phyloP scores from a whole-genome alignment of 2,888 invertebrate species.

The Sialis fuliginosa region DNA sequence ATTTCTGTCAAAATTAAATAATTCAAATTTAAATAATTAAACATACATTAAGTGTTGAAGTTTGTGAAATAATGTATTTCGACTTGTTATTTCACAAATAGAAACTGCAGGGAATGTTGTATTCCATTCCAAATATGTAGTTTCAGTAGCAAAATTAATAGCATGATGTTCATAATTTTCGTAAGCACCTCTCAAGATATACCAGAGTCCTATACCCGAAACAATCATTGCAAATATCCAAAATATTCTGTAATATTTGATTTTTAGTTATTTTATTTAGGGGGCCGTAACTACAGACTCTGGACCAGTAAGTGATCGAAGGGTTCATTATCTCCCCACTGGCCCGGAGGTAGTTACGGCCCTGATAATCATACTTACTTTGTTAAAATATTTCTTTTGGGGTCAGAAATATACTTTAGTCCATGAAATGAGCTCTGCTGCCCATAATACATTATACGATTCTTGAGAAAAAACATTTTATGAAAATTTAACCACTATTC shows the following conservation, averaged over 20 bases:
- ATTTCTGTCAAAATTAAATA: too few relatives aligned
- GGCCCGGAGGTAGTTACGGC: neutral
- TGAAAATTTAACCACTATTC: too few relatives aligned
- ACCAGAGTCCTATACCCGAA: slow-evolving; percentile 26
- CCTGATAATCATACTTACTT: slow-evolving; percentile 13
- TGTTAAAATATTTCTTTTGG: slow-evolving; percentile 13
- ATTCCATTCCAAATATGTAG: slow-evolving; percentile 40
- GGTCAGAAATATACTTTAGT: slow-evolving; percentile 18
- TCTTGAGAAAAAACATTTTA: neutral
- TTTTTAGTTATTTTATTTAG: neutral
- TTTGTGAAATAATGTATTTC: too few relatives aligned
- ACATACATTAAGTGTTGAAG: too few relatives aligned
- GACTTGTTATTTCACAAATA: slow-evolving; percentile 29
- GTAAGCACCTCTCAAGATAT: slow-evolving; percentile 30
- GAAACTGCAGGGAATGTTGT: slow-evolving; percentile 43
- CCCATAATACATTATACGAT: slow-evolving; percentile 15
- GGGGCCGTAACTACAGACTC: too few relatives aligned
- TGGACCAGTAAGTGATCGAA: too few relatives aligned
- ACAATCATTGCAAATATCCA: slow-evolving; percentile 32
- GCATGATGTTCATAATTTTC: slow-evolving; percentile 31
- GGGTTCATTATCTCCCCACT: neutral
- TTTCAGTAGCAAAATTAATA: slow-evolving; percentile 31
- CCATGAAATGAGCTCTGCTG: slow-evolving; percentile 20
- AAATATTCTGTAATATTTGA: slow-evolving; percentile 27
- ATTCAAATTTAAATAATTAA: too few relatives aligned